Percentiles rank a stretch among this genome's conserved stretches.
These are phyloP conservation scores for Corvus hawaiiensis DNA, from an alignment of 2,113 vertebrate species.

Conservation along the genomic window DNA sequence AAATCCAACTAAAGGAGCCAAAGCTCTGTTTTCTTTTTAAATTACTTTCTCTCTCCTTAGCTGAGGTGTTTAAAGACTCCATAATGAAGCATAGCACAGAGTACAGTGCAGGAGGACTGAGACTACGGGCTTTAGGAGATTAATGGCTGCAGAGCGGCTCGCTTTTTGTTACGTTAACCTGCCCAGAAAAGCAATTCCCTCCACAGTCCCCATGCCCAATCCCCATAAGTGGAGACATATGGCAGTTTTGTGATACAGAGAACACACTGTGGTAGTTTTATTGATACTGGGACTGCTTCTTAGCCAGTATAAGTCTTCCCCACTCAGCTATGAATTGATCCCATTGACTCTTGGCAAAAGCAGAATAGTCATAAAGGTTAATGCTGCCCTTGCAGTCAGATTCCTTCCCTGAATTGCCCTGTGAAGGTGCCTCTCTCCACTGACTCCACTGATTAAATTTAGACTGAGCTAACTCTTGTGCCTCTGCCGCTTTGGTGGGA, in stretches of 20 bases:
- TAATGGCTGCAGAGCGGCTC: not conserved
- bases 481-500: not conserved
- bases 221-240: slow-evolving; percentile 18
- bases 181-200: slow-evolving; percentile 12
- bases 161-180: slow-evolving; percentile 38
- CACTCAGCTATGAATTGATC: not conserved
- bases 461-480: not conserved
- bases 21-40: slow-evolving; percentile 11
- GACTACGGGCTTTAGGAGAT: slow-evolving; percentile 10
- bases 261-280: not conserved
- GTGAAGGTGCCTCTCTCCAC: not conserved
- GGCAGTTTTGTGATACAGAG: not conserved
- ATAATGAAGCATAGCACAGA: not conserved
- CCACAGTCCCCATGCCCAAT: not conserved
- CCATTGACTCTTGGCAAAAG: not conserved
- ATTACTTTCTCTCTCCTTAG: slow-evolving; percentile 11
- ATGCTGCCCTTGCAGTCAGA: not conserved
- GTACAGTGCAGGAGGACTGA: not conserved
- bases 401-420: not conserved
- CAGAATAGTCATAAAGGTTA: not conserved
- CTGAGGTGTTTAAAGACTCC: slow-evolving; percentile 21
- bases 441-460: not conserved
- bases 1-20: not conserved
- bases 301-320: not conserved
- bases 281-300: not conserved